Base-by-base conservation (phyloP, 1,140 invertebrate species). In the Ectropis grisescens region DNA sequence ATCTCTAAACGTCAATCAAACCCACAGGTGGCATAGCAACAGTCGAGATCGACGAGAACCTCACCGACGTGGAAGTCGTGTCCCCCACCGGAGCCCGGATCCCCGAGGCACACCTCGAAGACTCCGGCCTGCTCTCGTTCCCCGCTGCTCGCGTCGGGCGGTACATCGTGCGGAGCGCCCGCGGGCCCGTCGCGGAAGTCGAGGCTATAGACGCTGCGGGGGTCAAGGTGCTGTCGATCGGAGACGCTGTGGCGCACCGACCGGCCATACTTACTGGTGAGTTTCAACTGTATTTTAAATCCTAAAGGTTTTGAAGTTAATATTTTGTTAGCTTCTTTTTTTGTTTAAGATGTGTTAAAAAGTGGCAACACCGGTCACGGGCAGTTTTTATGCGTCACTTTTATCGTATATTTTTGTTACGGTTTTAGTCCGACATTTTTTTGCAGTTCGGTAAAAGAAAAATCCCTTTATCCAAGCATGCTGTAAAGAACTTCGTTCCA, bases 201-300 rank as follows among this genome's bases (percentile, higher is more conserved):
- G 92, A 94, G 60, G 93, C 93, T 0, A 93, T 94, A 38, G 95
- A 98, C 81, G 92, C 94, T 0, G 85, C 86, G 2, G 87, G 91
- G 58, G 91, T 97, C 9, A 88, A 90, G 34, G 87, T 95, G 29
- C 83, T 89, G 23, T 91, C 93, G 42, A 85, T 93, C 29, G 88
- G 89, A 11, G 90, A 94, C 56, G 92, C 93, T 1, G 85, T 92
- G 29, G 91, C 93, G 42, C 92, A 95, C 76, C 86, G 92, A 43
- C 93, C 95, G 22, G 91, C 91, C 31, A 88, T 88, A 37, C 90
- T 93, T 46, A 88, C 87, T 69, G 90, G 90, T 91, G 52, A 68
- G 57, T 40, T 33, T 5, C 10, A n/a, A 8, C 38, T 26, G 33
- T n/a, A 19, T 16, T 29, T 13, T n/a, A 37, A 7, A 12, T n/a